Conservation (phyloP, 2,888 invertebrate genomes). For the Mythimna ferrago region DNA sequence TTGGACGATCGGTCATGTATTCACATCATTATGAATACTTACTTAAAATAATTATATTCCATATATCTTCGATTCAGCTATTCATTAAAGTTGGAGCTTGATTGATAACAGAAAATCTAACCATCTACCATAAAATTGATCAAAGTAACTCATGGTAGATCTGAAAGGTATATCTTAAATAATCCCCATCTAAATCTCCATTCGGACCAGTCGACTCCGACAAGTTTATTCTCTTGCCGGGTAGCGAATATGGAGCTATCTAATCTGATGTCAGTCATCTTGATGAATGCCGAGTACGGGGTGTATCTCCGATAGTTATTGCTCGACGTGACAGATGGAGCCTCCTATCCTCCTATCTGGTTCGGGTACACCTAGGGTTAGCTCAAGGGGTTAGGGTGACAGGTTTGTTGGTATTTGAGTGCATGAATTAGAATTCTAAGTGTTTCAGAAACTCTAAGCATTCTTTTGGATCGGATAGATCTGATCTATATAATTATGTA, state of each 20-base stretch:
- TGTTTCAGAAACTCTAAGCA: no score
- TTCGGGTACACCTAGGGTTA: constrained; percentile 31
- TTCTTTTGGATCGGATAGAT: no score
- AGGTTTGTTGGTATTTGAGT: not conserved
- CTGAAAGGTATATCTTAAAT: constrained; percentile 15
- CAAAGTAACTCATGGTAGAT: not conserved
- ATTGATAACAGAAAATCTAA: not conserved
- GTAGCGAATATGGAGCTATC: constrained; percentile 53
- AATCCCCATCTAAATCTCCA: constrained; percentile 21
- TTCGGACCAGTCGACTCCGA: constrained; percentile 30
- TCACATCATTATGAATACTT: not conserved
- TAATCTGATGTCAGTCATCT: constrained; percentile 59
- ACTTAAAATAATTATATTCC: not conserved
- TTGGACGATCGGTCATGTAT: no score
- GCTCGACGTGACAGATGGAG: constrained; percentile 57
- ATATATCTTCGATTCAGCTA: not conserved
- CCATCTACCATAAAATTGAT: not conserved
- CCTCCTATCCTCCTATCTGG: constrained; percentile 34
- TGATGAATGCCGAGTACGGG: constrained; percentile 55
- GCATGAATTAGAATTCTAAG: not conserved
- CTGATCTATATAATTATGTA: no score
- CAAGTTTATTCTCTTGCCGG: constrained; percentile 55
- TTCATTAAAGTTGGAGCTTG: not conserved
- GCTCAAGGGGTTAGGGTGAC: constrained; percentile 7
- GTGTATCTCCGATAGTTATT: constrained; percentile 57